Base-by-base conservation (phyloP, 2,797 vertebrate species). In the Melanogrammus aeglefinus region DNA sequence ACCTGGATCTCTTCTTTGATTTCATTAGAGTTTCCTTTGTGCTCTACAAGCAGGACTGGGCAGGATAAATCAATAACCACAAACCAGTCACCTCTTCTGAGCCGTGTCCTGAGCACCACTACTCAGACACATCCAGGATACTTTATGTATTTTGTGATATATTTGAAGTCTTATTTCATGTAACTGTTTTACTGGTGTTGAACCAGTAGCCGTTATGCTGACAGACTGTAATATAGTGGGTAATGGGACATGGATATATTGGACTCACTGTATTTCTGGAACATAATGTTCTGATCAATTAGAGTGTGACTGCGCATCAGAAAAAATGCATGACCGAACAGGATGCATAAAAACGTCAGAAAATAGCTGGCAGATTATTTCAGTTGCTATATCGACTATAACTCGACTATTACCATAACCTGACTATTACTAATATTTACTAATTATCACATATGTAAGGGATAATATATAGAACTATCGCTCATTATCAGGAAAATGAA, bases 221-320 rank as follows among this genome's bases (percentile, higher is more conserved):
- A n/a, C 57, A 63, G 57, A 63, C 6, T 24, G 57, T 63, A 10
- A n/a, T 24, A 4, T 18, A 21, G 57, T n/a, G 57, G 57, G 10
- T 63, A 63, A 24, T 63, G 5, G 16, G n/a, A 24, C 57, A 63
- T 63, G 57, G n/a, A 63, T 63, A 24, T 2, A n/a, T 63, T 63
- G 21, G 7, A 63, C 57, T 63, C 18, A 24, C 18, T 21, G 47
- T 57, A 6, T 21, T 21, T 57, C 57, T 63, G 57, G 6, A 21
- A 57, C 47, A 57, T 18, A 57, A 63, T 63, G 57, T 63, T 63
- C n/a, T 63, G 57, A 63, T 63, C 57, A 18, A 63, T 63, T 63
- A 24, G 10, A 63, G 57, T 63, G 57, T 63, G 57, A 18, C 57
- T 24, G 57, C 57, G n/a, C 21, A 63, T 63, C n/a, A 63, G 8